Evolutionary conservation across 1,140 invertebrate species (phyloP).

Genomic region (Sesamia nonagrioides): DNA sequence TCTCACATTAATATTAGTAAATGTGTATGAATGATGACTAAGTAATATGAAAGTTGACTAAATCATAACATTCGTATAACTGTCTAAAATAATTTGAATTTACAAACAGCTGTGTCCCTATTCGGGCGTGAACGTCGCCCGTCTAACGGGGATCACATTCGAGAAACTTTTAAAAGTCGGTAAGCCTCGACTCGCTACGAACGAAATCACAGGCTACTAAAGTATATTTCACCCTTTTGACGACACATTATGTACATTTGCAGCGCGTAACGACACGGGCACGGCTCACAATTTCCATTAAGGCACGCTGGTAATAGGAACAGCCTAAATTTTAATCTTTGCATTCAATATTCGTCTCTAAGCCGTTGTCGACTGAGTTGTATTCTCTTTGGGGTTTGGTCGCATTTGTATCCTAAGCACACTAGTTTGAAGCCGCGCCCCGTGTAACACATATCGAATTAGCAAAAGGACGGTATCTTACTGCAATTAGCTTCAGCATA

Average conservation of each 20-base stretch:
- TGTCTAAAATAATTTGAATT: constrained; percentile 48
- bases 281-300: constrained; percentile 86
- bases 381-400: constrained; percentile 41
- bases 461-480: constrained; percentile 84
- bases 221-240: constrained; percentile 87
- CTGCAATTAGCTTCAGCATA: constrained; percentile 80
- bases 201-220: constrained; percentile 81
- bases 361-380: constrained; percentile 49
- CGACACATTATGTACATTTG: constrained; percentile 86
- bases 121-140: constrained; percentile 25
- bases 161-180: constrained; percentile 77
- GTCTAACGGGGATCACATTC: constrained; percentile 61
- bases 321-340: constrained; percentile 62
- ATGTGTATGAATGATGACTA: neutral
- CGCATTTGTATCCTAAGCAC: constrained; percentile 63
- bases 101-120: constrained; percentile 43
- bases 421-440: constrained; percentile 64
- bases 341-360: constrained; percentile 65
- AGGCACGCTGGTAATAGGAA: constrained; percentile 64
- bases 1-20: neutral
- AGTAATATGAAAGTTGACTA: neutral
- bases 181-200: constrained; percentile 71
- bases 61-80: constrained; percentile 17
- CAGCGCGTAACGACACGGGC: constrained; percentile 84
- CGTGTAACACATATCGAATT: constrained; percentile 85